Percentiles rank a stretch among this genome's conserved stretches.
Evolutionary conservation across 2,888 invertebrate species (phyloP).

Genomic region (Desoria tigrina): DNA sequence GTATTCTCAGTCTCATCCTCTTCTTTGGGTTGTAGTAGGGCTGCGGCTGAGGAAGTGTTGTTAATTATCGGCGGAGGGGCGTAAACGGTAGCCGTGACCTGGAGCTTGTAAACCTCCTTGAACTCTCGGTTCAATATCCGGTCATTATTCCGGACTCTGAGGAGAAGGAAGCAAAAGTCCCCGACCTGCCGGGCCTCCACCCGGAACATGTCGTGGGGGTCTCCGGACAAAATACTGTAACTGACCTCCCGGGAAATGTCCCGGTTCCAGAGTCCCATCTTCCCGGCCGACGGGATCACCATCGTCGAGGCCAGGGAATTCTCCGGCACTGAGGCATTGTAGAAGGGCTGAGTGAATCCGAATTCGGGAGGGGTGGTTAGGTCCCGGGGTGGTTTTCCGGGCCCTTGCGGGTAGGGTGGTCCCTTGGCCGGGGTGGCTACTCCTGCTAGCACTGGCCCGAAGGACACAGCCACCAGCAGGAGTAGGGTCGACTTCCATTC

Average conservation of each 20-base stretch:
- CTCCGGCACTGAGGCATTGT: conserved; percentile 89
- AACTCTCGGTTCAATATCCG: conserved; percentile 81
- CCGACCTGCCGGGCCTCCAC: conserved; percentile 86
- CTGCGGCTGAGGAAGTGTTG: background rate
- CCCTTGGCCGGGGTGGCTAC: conserved; percentile 23
- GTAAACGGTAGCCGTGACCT: conserved; percentile 68
- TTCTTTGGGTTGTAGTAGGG: conserved; percentile 13
- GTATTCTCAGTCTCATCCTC: conserved; percentile 22
- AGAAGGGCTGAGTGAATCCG: conserved; percentile 71
- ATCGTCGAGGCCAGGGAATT: conserved; percentile 89
- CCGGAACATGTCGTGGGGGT: conserved; percentile 87
- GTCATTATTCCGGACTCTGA: conserved; percentile 72
- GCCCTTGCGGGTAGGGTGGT: conserved; percentile 2
- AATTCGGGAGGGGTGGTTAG: conserved; percentile 57
- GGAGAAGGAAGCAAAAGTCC: conserved; percentile 88
- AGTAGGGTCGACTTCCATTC: conserved; percentile 5
- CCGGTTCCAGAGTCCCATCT: conserved; percentile 76
- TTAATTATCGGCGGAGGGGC: background rate
- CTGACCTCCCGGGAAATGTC: conserved; percentile 63
- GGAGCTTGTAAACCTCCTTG: conserved; percentile 76
- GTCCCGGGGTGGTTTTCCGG: background rate
- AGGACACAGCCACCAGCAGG: conserved; percentile 20
- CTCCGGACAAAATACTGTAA: conserved; percentile 84
- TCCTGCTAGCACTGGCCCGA: conserved; percentile 20
- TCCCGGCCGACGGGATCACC: conserved; percentile 67